A percentile compares a stretch with the other conserved stretches of the same genome.
Evolutionary conservation across 1,140 invertebrate species (phyloP).

Genomic region (Drosophila bifasciata): DNA sequence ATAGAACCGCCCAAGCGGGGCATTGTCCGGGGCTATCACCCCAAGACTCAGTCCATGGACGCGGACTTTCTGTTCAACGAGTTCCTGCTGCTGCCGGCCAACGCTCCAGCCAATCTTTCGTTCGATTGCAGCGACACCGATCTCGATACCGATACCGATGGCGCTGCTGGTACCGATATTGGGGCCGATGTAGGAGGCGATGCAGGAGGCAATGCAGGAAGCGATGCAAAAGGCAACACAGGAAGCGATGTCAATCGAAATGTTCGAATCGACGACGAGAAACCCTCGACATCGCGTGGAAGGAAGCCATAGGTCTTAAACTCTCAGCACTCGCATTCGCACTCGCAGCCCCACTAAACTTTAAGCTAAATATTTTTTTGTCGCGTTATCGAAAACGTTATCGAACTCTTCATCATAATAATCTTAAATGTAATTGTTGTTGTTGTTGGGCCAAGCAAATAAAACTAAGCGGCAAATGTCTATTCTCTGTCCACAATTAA

Average conservation of each 20-base stretch:
- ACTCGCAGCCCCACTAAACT: conserved; percentile 1
- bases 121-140: conserved; percentile 27
- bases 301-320: conserved; percentile 12
- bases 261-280: too few relatives aligned
- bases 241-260: too few relatives aligned
- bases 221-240: too few relatives aligned
- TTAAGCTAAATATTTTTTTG: conserved; percentile 8
- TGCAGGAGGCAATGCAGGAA: too few relatives aligned
- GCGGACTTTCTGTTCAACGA: conserved; percentile 79
- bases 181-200: neutral
- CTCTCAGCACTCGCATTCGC: conserved; percentile 13
- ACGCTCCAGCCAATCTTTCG: conserved; percentile 33
- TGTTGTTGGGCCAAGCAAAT: conserved; percentile 54
- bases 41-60: conserved; percentile 83
- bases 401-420: conserved; percentile 28
- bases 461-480: conserved; percentile 48
- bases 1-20: conserved; percentile 85
- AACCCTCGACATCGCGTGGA: neutral
- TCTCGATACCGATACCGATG: conserved; percentile 18
- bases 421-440: conserved; percentile 55
- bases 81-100: conserved; percentile 70
- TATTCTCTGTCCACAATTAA: conserved; percentile 53
- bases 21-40: conserved; percentile 84
- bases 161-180: conserved; percentile 1
- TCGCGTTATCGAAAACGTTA: conserved; percentile 4